phyloP scores from a whole-genome alignment of 2,797 vertebrate species.

The Hippoglossus hippoglossus region DNA sequence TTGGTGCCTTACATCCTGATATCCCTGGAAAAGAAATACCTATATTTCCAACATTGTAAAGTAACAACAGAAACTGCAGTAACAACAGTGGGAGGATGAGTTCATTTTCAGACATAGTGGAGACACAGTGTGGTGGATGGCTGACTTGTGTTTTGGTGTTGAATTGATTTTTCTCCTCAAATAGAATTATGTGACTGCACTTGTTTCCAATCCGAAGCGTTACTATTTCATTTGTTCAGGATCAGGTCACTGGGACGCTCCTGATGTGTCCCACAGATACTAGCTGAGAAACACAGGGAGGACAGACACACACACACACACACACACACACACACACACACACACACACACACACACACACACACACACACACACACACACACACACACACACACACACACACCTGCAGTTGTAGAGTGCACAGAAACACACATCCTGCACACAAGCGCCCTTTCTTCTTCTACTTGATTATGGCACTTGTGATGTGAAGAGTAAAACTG shows the following conservation, averaged over 20 bases:
- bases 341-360: neutral
- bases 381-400: neutral
- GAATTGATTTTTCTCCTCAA: slow-evolving; percentile 75
- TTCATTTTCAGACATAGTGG: slow-evolving; percentile 34
- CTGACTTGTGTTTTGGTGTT: slow-evolving; percentile 56
- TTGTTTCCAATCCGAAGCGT: slow-evolving; percentile 61
- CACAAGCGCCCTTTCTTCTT: neutral
- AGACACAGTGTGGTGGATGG: slow-evolving; percentile 28
- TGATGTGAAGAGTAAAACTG: slow-evolving; percentile 22
- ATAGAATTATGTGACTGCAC: slow-evolving; percentile 65
- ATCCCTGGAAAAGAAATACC: neutral
- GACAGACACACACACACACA: neutral
- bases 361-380: neutral
- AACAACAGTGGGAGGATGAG: slow-evolving; percentile 26
- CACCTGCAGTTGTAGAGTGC: neutral
- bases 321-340: neutral
- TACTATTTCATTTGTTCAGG: slow-evolving; percentile 74
- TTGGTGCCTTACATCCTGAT: neutral
- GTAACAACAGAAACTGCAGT: slow-evolving; percentile 14
- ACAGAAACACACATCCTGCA: neutral
- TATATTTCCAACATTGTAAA: slow-evolving; percentile 15
- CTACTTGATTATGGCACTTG: slow-evolving; percentile 10
- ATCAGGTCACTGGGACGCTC: slow-evolving; percentile 56
- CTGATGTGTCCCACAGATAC: slow-evolving; percentile 45
- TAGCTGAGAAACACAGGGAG: slow-evolving; percentile 25